Evolutionary conservation across 2,888 invertebrate genomes (phyloP), one percentile per base, ranked within the genome.

Genomic region (Sceliomorpha sp.): DNA sequence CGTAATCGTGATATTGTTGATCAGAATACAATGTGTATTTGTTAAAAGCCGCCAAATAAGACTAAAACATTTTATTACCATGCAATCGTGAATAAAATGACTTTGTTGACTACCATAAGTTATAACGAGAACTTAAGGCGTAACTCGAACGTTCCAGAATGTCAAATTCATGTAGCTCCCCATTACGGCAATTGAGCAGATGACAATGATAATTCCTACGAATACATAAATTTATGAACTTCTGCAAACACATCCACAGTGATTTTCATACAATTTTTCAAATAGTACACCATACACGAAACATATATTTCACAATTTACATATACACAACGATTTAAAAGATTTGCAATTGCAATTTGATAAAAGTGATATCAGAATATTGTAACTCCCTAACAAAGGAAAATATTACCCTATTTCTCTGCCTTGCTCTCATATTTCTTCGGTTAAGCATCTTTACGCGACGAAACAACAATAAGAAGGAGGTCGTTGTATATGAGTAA

Each of bases 141-240:
- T 9, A 37, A 32, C 31, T 56, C 12, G 29, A 59, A 34, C 40
- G 51, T 37, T 14, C 29, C 45, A 51, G 66, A 66, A 66, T 59
- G 58, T 66, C 47, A 59, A 45, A 66, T 58, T 17, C 53, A 58
- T 66, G 58, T 53, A 59, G 53, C 39, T 39, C 10, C 40, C 58
- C 53, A 66, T 53, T 66, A 29, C 29, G 32, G 34, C 58, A 58
- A 59, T 66, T 66, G 58, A 59, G 42, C 66, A 31, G 39, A 58
- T 59, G 66, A 66, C 66, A 66, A 58, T 58, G 36, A 42, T 17
- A 36, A 58, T 20, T 58, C 40, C 17, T 24, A 10, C 31, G 17
- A 75, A 74, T 75, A 72, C 60, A 74, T 76, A 75, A 77, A 76
- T 76, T 76, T 70, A 74, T 74, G 62, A 58, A 73, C 70, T 63